phyloP scores from a whole-genome alignment of 2,113 vertebrate genomes.

The Marcusenius ussheri region DNA sequence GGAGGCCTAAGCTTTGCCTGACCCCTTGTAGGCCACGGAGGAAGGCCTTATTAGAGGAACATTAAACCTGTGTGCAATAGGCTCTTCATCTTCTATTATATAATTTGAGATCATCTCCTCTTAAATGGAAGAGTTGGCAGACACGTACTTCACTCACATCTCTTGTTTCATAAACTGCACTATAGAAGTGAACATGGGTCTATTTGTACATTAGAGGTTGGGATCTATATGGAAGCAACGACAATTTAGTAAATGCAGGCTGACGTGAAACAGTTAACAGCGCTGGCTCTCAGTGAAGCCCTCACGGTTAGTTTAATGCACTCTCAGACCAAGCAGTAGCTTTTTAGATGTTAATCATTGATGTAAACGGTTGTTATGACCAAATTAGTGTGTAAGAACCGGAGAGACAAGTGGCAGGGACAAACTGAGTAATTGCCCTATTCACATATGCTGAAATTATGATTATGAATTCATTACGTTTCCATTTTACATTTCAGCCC shows the following conservation, averaged over 20 bases:
- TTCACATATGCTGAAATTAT: conserved; percentile 3
- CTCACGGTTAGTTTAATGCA: conserved; percentile 57
- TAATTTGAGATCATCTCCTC: conserved; percentile 11
- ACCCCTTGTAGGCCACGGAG: conserved; percentile 30
- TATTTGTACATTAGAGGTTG: conserved; percentile 31
- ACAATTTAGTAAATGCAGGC: conserved; percentile 58
- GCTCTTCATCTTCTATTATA: neutral
- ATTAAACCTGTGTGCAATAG: neutral
- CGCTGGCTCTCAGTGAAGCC: conserved; percentile 55
- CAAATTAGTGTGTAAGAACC: conserved; percentile 41
- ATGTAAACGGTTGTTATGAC: conserved; percentile 46
- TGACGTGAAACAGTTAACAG: conserved; percentile 52
- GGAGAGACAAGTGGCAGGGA: neutral
- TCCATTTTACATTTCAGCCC: conserved; percentile 13
- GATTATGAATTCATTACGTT: conserved; percentile 8
- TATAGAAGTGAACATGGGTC: conserved; percentile 45
- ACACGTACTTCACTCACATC: neutral
- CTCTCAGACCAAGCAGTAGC: conserved; percentile 38
- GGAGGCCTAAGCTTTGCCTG: conserved; percentile 14
- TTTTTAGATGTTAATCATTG: conserved; percentile 58
- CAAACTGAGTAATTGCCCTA: conserved; percentile 18
- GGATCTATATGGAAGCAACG: conserved; percentile 51
- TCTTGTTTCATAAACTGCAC: neutral
- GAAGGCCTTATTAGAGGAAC: conserved; percentile 35
- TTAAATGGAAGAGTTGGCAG: conserved; percentile 22